These are phyloP conservation scores for Saturnia pavonia DNA, from an alignment of 2,888 invertebrate species.

Conservation along the genomic window DNA sequence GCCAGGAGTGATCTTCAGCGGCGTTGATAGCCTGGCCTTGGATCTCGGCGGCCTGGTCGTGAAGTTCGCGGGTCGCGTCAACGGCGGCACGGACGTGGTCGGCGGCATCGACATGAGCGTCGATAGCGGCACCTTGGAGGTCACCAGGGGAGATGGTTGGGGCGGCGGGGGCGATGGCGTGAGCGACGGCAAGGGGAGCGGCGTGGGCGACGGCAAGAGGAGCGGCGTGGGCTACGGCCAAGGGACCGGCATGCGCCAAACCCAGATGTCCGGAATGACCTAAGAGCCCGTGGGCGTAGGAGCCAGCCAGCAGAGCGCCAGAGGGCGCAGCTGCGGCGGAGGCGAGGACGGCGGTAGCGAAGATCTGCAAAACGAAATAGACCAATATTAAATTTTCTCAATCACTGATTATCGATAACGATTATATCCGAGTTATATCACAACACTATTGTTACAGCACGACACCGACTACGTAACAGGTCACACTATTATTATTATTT, in stretches of 20 bases:
- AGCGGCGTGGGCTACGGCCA: conserved; percentile 45
- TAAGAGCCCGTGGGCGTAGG: conserved; percentile 50
- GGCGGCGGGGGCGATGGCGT: conserved; percentile 49
- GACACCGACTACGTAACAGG: conserved; percentile 39
- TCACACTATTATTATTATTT: conserved; percentile 24
- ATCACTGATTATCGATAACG: conserved; percentile 14
- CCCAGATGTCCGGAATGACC: conserved; percentile 46
- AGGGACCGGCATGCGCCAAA: conserved; percentile 44
- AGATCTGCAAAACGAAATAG: conserved; percentile 67
- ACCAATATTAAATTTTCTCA: conserved; percentile 9
- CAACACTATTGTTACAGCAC: conserved; percentile 31
- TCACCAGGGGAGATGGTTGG: conserved; percentile 76
- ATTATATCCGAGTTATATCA: conserved; percentile 28
- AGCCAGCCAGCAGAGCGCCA: conserved; percentile 62
- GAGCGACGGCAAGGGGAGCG: conserved; percentile 49
- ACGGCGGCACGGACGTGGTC: conserved; percentile 74
- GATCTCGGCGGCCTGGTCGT: conserved; percentile 74
- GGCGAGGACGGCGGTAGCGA: conserved; percentile 78
- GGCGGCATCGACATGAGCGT: conserved; percentile 70
- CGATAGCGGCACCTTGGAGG: conserved; percentile 71
- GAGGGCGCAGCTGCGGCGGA: conserved; percentile 73
- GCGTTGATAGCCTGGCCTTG: conserved; percentile 75
- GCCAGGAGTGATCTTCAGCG: conserved; percentile 76
- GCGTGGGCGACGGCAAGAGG: conserved; percentile 50
- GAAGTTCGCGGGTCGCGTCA: conserved; percentile 68